Base-by-base conservation (phyloP, 64 coral and sea anemone species). In the Stylophora pistillata region DNA sequence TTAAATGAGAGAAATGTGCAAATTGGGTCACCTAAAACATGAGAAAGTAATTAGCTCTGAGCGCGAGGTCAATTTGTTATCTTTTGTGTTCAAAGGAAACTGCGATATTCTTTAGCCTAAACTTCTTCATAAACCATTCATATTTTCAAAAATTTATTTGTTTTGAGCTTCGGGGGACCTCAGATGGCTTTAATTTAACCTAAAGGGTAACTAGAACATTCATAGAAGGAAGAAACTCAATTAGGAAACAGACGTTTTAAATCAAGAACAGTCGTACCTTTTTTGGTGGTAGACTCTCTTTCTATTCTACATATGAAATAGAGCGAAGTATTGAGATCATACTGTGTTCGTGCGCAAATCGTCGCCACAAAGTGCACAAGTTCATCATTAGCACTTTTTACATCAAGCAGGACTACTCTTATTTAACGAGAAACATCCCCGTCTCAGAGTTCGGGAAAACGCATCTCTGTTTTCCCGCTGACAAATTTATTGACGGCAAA, bases 221-320 rank as follows among this genome's bases (percentile, higher is more conserved):
- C 37, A n/a, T 37, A 7, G 30, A 20, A 65, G 20, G 16, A 1
- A 20, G 32, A 84, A 84, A 84, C 80, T 15, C 80, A 84, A 69
- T 68, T 53, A 52, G 62, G 62, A 84, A 84, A 84, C 80, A 84
- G 27, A 27, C 20, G 60, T 53, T 84, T 52, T 12, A 34, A 66
- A 68, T 84, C 69, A 65, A 53, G 25, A 37, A 79, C 59, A 27
- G 23, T 16, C 9, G 54, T 58, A 58, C 17, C 53, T 15, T 79
- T 13, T 79, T 60, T 79, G 56, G 16, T 52, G n/a, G 56, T 54
- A 56, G 13, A 13, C 13, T 10, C 55, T 31, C 54, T 78, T 57
- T 78, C 9, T 13, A 18, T 78, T 71, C 37, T 47, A 47, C 37
- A 47, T 47, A 47, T 47, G n/a, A 47, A 47, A 47, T 47, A 47